phyloP scores from a whole-genome alignment of 2,113 vertebrate species.

The Neolamprologus variostigma region DNA sequence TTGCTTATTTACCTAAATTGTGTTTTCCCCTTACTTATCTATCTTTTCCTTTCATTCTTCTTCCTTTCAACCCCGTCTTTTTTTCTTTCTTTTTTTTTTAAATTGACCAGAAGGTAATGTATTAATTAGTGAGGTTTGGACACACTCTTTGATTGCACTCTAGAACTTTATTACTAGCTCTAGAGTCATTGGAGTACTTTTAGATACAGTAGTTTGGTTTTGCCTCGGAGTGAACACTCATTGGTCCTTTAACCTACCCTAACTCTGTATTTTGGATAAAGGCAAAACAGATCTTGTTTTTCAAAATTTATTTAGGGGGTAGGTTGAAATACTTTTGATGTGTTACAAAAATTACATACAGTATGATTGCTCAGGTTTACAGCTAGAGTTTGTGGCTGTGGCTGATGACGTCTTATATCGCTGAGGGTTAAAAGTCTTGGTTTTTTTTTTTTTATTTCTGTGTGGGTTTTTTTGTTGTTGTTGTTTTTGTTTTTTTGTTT shows the following conservation, averaged over 20 bases:
- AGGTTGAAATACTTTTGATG: not conserved
- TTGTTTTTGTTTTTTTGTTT: fast-evolving
- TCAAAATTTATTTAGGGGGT: not conserved
- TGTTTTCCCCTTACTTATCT: not conserved
- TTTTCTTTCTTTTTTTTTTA: not conserved
- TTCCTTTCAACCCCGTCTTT: not conserved
- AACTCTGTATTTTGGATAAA: not conserved
- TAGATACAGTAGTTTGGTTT: not conserved
- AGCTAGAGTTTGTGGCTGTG: not conserved
- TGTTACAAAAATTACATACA: not conserved
- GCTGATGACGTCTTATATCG: not conserved
- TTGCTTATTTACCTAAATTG: not conserved
- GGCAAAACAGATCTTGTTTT: not conserved
- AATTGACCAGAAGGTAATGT: not conserved
- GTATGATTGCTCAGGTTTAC: not conserved
- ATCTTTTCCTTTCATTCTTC: not conserved
- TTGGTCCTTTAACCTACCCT: not conserved
- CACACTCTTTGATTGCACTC: not conserved
- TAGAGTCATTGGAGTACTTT: not conserved
- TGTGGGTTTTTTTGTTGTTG: fast-evolving
- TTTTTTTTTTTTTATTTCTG: fast-evolving
- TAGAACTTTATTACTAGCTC: not conserved
- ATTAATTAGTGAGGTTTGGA: not conserved
- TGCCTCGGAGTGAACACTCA: not conserved
- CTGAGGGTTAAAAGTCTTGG: not conserved